phyloP scores from a whole-genome alignment of 2,113 vertebrate species.

The zebrafish (Danio rerio) region DNA sequence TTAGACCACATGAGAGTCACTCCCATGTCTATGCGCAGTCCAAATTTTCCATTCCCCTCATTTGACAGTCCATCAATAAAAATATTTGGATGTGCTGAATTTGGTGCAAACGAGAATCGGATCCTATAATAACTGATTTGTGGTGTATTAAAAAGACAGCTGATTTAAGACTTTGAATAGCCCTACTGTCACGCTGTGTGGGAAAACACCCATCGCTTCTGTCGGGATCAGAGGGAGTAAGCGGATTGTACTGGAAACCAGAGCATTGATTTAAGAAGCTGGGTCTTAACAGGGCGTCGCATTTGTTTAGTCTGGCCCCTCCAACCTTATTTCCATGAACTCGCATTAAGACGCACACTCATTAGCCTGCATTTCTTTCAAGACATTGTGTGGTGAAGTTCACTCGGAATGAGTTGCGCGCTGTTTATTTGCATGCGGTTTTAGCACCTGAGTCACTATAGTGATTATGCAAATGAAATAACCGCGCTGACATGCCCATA shows the following conservation, averaged over 20 bases:
- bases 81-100: slow-evolving; percentile 21
- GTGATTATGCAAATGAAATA: slow-evolving; percentile 12
- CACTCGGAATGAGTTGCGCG: neutral
- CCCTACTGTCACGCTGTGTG: slow-evolving; percentile 1
- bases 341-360: neutral
- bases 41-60: neutral
- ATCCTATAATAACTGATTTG: slow-evolving; percentile 16
- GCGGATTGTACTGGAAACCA: slow-evolving; percentile 18
- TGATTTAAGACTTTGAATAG: slow-evolving; percentile 24
- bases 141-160: slow-evolving; percentile 12
- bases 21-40: slow-evolving; percentile 1
- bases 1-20: neutral
- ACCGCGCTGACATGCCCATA: neutral
- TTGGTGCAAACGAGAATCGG: neutral
- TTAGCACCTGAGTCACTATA: neutral
- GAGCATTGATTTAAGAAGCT: slow-evolving; percentile 28
- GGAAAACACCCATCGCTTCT: slow-evolving; percentile 5
- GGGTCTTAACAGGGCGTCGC: slow-evolving; percentile 30
- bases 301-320: slow-evolving; percentile 31
- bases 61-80: slow-evolving; percentile 11
- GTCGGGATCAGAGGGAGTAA: slow-evolving; percentile 6
- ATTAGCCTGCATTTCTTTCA: slow-evolving; percentile 5
- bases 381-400: neutral
- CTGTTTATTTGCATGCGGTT: neutral
- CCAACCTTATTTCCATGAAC: slow-evolving; percentile 35